Conservation (phyloP, 1,140 invertebrate species). For the Lethrus apterus region DNA sequence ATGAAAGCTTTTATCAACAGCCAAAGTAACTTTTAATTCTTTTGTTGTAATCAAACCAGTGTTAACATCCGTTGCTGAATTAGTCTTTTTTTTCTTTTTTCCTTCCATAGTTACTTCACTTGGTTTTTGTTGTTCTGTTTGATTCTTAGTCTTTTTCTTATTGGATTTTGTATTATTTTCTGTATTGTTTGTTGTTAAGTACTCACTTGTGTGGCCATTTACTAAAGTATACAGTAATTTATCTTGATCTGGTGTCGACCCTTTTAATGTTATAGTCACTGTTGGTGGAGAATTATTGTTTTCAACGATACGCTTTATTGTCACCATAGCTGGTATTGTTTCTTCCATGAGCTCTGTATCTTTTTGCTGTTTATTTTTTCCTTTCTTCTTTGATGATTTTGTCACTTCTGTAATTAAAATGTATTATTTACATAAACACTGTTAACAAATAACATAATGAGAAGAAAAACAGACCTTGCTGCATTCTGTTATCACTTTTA, state of each 20-base stretch:
- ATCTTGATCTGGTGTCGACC: constrained; percentile 64
- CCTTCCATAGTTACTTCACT: too few relatives aligned
- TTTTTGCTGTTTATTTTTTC: constrained; percentile 21
- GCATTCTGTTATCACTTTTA: not conserved
- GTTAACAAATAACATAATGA: too few relatives aligned
- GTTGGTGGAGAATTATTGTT: constrained; percentile 58
- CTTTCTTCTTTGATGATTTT: constrained; percentile 18
- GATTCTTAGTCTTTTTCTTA: constrained; percentile 29
- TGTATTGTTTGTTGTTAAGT: constrained; percentile 12
- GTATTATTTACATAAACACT: too few relatives aligned
- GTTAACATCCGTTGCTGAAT: constrained; percentile 12
- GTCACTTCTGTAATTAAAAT: constrained; percentile 4
- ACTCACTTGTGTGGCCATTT: constrained; percentile 50
- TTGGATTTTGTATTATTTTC: constrained; percentile 24
- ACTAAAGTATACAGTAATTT: constrained; percentile 65
- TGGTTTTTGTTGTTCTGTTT: too few relatives aligned
- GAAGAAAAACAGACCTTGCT: constrained; percentile 2
- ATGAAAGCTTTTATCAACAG: constrained; percentile 21
- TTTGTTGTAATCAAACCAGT: constrained; percentile 21
- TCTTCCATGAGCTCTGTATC: constrained; percentile 32
- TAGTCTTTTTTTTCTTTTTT: constrained; percentile 46
- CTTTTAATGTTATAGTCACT: constrained; percentile 68
- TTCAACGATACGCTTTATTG: constrained; percentile 62
- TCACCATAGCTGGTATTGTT: constrained; percentile 54
- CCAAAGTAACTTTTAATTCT: constrained; percentile 26